Evolutionary conservation across 2,113 vertebrate species (phyloP).

Genomic region (Ivindomyrus marchei): DNA sequence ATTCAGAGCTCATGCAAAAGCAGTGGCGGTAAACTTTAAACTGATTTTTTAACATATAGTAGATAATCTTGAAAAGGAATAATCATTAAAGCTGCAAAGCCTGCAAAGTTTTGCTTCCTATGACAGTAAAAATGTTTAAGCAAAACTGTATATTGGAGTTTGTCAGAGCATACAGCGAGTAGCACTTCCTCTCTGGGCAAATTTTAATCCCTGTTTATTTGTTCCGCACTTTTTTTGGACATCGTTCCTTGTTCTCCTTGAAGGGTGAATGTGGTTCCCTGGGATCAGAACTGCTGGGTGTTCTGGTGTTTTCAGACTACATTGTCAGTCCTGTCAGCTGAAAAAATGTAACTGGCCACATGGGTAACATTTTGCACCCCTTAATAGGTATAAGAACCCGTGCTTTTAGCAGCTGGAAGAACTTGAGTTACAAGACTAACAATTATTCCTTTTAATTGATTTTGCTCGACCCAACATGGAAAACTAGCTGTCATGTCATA

Average conservation of each 20-base stretch:
- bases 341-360: background rate
- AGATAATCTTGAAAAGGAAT: background rate
- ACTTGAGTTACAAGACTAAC: background rate
- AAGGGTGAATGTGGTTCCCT: background rate
- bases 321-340: background rate
- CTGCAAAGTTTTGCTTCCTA: background rate
- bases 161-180: background rate
- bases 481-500: background rate
- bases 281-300: background rate
- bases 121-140: background rate
- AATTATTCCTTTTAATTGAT: background rate
- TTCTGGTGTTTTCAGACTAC: background rate
- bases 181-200: background rate
- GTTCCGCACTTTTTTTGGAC: background rate
- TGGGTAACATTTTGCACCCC: background rate
- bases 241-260: background rate
- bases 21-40: background rate
- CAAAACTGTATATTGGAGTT: background rate
- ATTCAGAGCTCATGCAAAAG: background rate
- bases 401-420: background rate
- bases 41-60: background rate
- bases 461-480: background rate
- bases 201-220: background rate
- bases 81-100: background rate
- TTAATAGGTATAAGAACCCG: background rate